Evolutionary conservation across 2,888 invertebrate species (phyloP).

Genomic region (Polylopha cassiicola): DNA sequence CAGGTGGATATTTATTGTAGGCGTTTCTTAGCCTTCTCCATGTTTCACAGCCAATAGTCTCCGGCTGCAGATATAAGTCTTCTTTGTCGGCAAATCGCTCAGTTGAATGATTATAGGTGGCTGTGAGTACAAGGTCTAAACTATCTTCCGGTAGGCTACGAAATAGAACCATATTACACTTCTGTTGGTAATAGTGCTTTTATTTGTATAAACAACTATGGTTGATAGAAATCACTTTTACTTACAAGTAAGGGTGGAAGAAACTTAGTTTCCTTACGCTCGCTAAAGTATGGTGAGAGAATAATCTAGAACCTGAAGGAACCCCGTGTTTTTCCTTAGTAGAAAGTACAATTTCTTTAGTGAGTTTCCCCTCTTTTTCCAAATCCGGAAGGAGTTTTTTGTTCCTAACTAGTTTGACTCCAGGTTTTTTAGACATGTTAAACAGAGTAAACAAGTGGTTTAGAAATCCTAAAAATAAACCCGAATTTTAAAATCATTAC

Average conservation of each 20-base stretch:
- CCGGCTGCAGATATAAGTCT: slow-evolving; percentile 81
- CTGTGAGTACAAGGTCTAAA: slow-evolving; percentile 81
- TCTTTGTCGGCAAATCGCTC: slow-evolving; percentile 80
- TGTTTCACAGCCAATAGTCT: slow-evolving; percentile 79
- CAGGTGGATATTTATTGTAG: slow-evolving; percentile 57
- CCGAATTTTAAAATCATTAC: slow-evolving; percentile 24
- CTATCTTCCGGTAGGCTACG: slow-evolving; percentile 80
- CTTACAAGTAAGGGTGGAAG: slow-evolving; percentile 66
- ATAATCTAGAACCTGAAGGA: slow-evolving; percentile 69
- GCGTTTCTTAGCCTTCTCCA: slow-evolving; percentile 84
- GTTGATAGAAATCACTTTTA: slow-evolving; percentile 21
- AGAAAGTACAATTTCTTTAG: slow-evolving; percentile 55
- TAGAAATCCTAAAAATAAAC: slow-evolving; percentile 19
- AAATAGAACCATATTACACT: slow-evolving; percentile 5
- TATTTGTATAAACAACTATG: background rate
- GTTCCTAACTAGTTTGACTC: slow-evolving; percentile 58
- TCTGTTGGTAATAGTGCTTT: background rate
- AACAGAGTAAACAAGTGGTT: slow-evolving; percentile 4
- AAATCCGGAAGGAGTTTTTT: slow-evolving; percentile 64
- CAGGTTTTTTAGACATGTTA: slow-evolving; percentile 37
- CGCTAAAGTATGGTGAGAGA: slow-evolving; percentile 78
- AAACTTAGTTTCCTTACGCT: slow-evolving; percentile 71
- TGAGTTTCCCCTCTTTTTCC: slow-evolving; percentile 58
- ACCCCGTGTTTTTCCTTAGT: slow-evolving; percentile 60
- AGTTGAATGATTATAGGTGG: slow-evolving; percentile 81